phyloP scores from a whole-genome alignment of 2,888 invertebrate species.

The Nemotelus nigrinus region DNA sequence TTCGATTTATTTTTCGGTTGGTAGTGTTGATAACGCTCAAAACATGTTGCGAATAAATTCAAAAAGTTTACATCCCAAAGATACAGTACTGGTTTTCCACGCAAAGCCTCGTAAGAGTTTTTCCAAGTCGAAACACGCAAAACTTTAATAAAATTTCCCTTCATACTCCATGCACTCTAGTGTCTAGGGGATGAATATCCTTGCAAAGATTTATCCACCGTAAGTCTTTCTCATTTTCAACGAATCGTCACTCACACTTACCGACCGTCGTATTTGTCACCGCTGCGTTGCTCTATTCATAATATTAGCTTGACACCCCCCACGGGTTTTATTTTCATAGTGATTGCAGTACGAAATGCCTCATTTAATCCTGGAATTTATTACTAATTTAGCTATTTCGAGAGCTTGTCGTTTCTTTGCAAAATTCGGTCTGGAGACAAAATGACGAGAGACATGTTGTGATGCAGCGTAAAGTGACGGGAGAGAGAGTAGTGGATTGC shows the following conservation, averaged over 20 bases:
- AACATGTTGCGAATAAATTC: too few relatives aligned
- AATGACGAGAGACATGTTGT: background rate
- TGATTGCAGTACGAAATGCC: background rate
- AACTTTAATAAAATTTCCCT: slow-evolving; percentile 2
- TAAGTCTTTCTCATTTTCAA: background rate
- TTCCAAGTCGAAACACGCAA: too few relatives aligned
- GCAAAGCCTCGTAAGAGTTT: too few relatives aligned
- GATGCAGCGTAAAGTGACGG: background rate
- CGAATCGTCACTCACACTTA: background rate
- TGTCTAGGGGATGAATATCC: background rate
- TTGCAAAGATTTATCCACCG: background rate
- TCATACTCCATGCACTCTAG: background rate
- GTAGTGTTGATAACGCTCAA: too few relatives aligned
- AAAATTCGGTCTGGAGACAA: background rate
- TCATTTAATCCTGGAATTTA: slow-evolving; percentile 25
- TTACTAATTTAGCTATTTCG: slow-evolving; percentile 13
- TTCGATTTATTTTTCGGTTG: too few relatives aligned
- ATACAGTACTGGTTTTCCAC: too few relatives aligned
- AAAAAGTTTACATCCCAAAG: too few relatives aligned
- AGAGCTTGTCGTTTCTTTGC: background rate
- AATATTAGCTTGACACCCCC: slow-evolving; percentile 14
- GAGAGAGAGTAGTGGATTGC: too few relatives aligned
- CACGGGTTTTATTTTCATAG: background rate
- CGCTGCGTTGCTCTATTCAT: background rate
- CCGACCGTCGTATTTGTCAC: background rate